phyloP scores from a whole-genome alignment of 1,140 invertebrate species.

The Drosophila pruinosa region DNA sequence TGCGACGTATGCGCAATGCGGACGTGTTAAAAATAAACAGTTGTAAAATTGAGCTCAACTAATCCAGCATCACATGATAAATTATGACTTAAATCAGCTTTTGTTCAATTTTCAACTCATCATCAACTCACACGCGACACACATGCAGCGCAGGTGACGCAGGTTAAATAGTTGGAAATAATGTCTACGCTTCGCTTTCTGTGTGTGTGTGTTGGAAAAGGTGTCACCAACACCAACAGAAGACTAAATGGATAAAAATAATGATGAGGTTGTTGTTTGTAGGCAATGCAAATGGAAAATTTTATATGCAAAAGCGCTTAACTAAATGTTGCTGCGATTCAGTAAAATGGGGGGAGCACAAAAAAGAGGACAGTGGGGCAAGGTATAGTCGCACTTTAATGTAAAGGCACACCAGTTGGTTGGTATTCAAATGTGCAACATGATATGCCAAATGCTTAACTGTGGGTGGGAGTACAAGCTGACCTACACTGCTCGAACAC shows the following conservation, averaged over 20 bases:
- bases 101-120: conserved; percentile 77
- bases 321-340: conserved; percentile 35
- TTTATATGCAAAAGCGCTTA: conserved; percentile 45
- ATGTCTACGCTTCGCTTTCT: conserved; percentile 21
- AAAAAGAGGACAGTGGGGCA: background rate
- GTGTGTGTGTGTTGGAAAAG: conserved; percentile 42
- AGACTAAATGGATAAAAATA: conserved; percentile 63
- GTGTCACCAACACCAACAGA: conserved; percentile 54
- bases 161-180: conserved; percentile 55
- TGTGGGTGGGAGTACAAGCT: conserved; percentile 26
- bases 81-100: conserved; percentile 82
- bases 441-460: conserved; percentile 38
- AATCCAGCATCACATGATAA: conserved; percentile 72
- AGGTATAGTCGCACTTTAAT: background rate
- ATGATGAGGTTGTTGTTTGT: conserved; percentile 40
- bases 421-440: conserved; percentile 43
- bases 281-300: conserved; percentile 47
- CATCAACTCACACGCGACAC: conserved; percentile 39
- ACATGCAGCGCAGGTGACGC: conserved; percentile 47
- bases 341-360: background rate
- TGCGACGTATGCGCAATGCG: conserved; percentile 59
- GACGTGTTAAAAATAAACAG: conserved; percentile 79
- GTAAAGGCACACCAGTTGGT: conserved; percentile 9
- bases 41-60: conserved; percentile 74
- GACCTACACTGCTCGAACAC: conserved; percentile 14